These are phyloP conservation scores for Drosophila bunnanda DNA, from an alignment of 2,888 invertebrate genomes.

Conservation along the genomic window DNA sequence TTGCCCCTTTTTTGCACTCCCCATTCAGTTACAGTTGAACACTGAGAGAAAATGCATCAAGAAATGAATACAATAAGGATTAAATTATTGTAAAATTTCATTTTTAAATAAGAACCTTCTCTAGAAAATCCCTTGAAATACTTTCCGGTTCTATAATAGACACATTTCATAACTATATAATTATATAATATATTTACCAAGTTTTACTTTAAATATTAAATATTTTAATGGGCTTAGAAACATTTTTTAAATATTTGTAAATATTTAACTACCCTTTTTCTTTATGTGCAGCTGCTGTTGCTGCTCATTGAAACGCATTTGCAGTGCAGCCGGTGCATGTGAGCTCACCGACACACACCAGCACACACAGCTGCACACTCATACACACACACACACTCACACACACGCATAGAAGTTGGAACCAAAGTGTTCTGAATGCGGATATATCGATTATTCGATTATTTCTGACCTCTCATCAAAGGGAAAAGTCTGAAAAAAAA, in stretches of 20 bases:
- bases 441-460: constrained; percentile 43
- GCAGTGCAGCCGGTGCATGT: constrained; percentile 44
- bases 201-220: no score
- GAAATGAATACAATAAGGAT: background rate
- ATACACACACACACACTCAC: constrained; percentile 1
- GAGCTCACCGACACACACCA: constrained; percentile 24
- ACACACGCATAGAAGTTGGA: background rate
- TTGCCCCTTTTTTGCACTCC: constrained; percentile 6
- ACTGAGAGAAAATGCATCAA: background rate
- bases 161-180: background rate
- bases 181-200: background rate
- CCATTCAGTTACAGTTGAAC: constrained; percentile 10
- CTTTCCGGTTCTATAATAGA: no score
- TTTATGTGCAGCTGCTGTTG: constrained; percentile 23
- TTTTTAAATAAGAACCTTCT: background rate
- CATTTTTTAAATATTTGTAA: no score
- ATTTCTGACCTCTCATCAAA: constrained; percentile 38
- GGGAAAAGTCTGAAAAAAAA: constrained; percentile 6
- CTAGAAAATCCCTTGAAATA: accelerated
- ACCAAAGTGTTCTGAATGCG: constrained; percentile 12
- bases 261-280: background rate
- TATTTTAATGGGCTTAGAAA: background rate
- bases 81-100: no score
- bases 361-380: constrained; percentile 9
- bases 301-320: constrained; percentile 72